These are phyloP conservation scores for Astur gentilis DNA, from an alignment of 2,113 vertebrate genomes.

Conservation along the genomic window DNA sequence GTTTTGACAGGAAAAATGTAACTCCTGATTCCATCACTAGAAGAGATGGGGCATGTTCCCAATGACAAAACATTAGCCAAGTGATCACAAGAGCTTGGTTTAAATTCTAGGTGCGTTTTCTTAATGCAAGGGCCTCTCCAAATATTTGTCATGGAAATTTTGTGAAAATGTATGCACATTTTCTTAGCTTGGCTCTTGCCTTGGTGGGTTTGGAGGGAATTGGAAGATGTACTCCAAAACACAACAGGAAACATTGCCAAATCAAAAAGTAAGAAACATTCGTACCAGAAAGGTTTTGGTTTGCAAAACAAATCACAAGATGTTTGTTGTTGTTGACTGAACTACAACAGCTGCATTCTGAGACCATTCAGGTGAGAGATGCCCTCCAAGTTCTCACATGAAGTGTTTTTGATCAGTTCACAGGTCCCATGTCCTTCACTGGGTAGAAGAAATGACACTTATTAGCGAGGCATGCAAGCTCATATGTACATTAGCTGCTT, in stretches of 20 bases:
- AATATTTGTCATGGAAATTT: background rate
- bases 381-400: background rate
- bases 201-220: background rate
- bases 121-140: background rate
- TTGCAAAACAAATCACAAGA: background rate
- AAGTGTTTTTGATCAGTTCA: background rate
- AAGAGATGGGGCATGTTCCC: background rate
- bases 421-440: background rate
- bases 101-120: background rate
- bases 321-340: too few relatives aligned
- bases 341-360: background rate
- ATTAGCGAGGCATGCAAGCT: background rate
- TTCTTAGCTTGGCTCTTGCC: background rate
- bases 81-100: background rate
- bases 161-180: background rate
- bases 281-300: background rate
- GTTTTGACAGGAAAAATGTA: rapidly evolving
- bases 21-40: background rate
- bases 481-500: background rate
- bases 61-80: background rate
- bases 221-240: background rate
- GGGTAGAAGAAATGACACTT: background rate
- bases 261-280: background rate
- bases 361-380: background rate
- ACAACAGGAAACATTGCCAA: background rate